phyloP scores from a whole-genome alignment of 1,140 invertebrate species.

The Musca vetustissima region DNA sequence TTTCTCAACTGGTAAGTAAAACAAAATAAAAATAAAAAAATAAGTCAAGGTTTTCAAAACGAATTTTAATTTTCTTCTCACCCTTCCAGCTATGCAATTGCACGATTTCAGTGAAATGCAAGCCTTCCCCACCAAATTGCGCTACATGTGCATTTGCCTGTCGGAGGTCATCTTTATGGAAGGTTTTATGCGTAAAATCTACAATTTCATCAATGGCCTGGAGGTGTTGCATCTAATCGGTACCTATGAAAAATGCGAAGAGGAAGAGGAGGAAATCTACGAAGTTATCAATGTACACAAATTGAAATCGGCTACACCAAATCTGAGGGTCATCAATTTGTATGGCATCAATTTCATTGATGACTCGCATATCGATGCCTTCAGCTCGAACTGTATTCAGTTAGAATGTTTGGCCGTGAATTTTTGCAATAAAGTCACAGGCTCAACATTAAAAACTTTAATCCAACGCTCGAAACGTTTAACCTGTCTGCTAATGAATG shows the following conservation, averaged over 20 bases:
- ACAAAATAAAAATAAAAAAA: too few species aligned
- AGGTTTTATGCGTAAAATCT: slow-evolving; percentile 99
- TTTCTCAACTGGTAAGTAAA: slow-evolving; percentile 77
- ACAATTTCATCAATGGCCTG: slow-evolving; percentile 99
- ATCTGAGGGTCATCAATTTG: slow-evolving; percentile 91
- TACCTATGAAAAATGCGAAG: slow-evolving; percentile 97
- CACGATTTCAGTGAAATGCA: slow-evolving; percentile 99
- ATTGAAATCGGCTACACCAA: slow-evolving; percentile 93
- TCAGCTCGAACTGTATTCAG: slow-evolving; percentile 93
- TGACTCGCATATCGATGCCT: slow-evolving; percentile 97
- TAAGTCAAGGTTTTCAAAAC: too few species aligned
- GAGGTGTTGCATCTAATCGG: slow-evolving; percentile 97
- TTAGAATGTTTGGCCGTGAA: slow-evolving; percentile 96
- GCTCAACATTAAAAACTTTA: slow-evolving; percentile 92
- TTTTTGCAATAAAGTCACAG: slow-evolving; percentile 95
- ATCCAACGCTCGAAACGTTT: slow-evolving; percentile 92
- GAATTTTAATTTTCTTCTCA: not conserved
- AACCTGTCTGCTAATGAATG: slow-evolving; percentile 91
- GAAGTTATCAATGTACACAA: slow-evolving; percentile 99
- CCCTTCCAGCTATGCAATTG: slow-evolving; percentile 85
- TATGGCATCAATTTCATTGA: slow-evolving; percentile 98
- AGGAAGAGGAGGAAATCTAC: slow-evolving; percentile 99
- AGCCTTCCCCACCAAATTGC: slow-evolving; percentile 96
- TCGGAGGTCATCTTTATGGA: slow-evolving; percentile 99
- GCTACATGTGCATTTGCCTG: slow-evolving; percentile 95